Evolutionary conservation across 2,113 vertebrate species (phyloP).

Genomic region (Oreochromis tanganicae): DNA sequence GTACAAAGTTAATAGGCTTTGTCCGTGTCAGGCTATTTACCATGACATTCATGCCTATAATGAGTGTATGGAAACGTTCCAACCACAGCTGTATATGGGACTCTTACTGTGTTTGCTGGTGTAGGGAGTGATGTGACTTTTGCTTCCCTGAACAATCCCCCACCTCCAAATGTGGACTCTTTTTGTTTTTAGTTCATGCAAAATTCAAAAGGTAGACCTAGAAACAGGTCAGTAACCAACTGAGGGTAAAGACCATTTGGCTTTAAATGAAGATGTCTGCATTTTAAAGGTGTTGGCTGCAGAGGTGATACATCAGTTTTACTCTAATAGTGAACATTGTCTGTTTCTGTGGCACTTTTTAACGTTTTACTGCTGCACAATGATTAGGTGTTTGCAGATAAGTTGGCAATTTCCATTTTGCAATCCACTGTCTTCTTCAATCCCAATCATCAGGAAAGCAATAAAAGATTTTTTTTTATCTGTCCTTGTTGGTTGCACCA

Average conservation of each 20-base stretch:
- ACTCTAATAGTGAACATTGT: background rate
- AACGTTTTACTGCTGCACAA: background rate
- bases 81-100: background rate
- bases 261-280: background rate
- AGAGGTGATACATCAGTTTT: background rate
- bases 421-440: background rate
- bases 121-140: background rate
- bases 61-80: background rate
- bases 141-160: rapidly evolving
- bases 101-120: background rate
- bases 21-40: background rate
- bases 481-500: background rate
- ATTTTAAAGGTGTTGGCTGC: background rate
- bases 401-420: background rate
- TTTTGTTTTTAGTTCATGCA: background rate
- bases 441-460: background rate
- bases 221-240: background rate
- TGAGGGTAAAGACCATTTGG: background rate
- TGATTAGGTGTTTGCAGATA: background rate
- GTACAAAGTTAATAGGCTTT: background rate
- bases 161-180: background rate
- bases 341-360: background rate
- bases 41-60: background rate
- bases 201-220: rapidly evolving
- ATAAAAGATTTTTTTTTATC: too few species aligned